A percentile compares a stretch with the other conserved stretches of the same genome.
These are phyloP conservation scores for Rhagonycha fulva DNA, from an alignment of 2,888 invertebrate species.

Conservation along the genomic window DNA sequence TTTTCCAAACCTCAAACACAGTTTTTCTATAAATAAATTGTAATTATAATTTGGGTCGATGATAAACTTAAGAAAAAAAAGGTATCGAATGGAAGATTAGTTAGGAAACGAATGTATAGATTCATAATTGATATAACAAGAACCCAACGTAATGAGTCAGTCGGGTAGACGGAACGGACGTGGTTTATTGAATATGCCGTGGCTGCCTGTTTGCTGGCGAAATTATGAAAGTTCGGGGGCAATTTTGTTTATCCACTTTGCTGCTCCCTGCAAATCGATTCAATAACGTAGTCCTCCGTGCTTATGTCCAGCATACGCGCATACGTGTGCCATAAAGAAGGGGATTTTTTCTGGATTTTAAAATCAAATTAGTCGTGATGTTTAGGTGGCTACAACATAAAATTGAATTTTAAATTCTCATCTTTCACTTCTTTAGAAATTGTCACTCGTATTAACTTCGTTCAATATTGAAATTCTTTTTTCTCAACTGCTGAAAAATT, in stretches of 20 bases:
- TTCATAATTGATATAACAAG: slow-evolving; percentile 52
- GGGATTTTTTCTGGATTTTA: slow-evolving; percentile 32
- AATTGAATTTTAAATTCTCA: slow-evolving; percentile 20
- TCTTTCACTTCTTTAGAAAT: neutral
- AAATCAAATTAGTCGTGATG: slow-evolving; percentile 31
- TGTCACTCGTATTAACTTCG: neutral
- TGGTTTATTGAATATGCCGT: slow-evolving; percentile 39
- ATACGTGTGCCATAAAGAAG: slow-evolving; percentile 28
- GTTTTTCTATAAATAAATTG: neutral
- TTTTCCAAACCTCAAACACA: neutral
- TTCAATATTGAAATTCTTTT: neutral
- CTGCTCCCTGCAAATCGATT: slow-evolving; percentile 32
- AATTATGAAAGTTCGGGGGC: slow-evolving; percentile 44
- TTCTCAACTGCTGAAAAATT: neutral
- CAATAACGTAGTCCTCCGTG: slow-evolving; percentile 35
- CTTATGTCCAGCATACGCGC: slow-evolving; percentile 29
- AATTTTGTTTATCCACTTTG: slow-evolving; percentile 43
- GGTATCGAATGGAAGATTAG: neutral
- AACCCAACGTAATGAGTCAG: slow-evolving; percentile 53
- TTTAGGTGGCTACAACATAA: slow-evolving; percentile 17
- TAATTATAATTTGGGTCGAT: neutral
- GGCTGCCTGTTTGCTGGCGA: slow-evolving; percentile 35
- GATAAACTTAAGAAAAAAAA: neutral
- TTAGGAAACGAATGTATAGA: slow-evolving; percentile 38
- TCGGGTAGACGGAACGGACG: slow-evolving; percentile 42